phyloP scores from a whole-genome alignment of 2,797 vertebrate species.

The Muscicapa comitata region DNA sequence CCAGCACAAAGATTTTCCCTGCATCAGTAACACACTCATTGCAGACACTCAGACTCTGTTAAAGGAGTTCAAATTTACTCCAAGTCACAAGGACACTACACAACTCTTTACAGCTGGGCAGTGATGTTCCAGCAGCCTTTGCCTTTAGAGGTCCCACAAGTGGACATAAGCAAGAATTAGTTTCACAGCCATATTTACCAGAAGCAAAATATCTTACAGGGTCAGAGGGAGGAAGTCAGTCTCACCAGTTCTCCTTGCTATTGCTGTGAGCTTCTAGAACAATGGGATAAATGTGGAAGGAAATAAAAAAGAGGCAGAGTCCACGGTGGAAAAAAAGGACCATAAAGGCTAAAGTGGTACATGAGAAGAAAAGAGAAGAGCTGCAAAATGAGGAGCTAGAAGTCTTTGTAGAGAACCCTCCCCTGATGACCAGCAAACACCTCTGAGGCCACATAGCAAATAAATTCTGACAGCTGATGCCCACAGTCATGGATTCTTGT shows the following conservation, averaged over 20 bases:
- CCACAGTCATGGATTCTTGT: background rate
- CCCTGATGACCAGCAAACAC: background rate
- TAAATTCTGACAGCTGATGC: background rate
- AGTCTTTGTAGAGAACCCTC: background rate
- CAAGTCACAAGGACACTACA: background rate
- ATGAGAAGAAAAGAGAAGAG: background rate
- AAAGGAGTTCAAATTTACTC: background rate
- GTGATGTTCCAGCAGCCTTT: background rate
- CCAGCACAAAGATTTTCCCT: background rate
- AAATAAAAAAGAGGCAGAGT: background rate
- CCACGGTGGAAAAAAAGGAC: background rate
- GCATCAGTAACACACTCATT: background rate
- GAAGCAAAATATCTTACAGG: background rate
- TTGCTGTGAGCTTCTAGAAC: background rate
- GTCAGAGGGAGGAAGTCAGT: background rate
- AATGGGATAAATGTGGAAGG: background rate
- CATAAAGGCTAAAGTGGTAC: rapidly evolving
- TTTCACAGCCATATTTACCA: background rate
- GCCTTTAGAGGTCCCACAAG: background rate
- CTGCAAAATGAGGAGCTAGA: background rate
- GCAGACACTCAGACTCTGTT: background rate
- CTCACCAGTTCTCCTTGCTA: background rate
- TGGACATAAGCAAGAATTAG: background rate
- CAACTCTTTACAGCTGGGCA: background rate
- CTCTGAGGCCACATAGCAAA: background rate